Base-by-base conservation (phyloP, 2,888 invertebrate genomes). In the Blera fallax region DNA sequence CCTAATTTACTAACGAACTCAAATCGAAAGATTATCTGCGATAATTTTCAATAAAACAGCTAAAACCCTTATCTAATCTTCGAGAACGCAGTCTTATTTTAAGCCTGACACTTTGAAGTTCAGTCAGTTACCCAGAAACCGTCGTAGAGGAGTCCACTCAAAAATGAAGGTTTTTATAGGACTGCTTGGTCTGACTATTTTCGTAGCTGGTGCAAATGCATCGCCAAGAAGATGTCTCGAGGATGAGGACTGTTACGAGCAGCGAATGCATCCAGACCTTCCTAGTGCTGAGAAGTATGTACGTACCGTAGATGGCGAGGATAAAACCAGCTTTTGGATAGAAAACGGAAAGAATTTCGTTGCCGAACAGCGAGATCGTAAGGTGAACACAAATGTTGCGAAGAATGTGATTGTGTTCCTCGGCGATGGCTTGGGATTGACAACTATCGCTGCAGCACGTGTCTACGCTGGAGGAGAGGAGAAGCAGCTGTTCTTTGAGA, bases 381-480 rank as follows among this genome's bases (percentile, higher is more conserved):
- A 77, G 32, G 10, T 82, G 0, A 92, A 91, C 18, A 92, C 89
- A 0, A 93, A 93, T 37, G 92, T 92, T 87, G 96, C 96, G 0
- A 95, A 95, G 90, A 97, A 97, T 91, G 93, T 97, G 0, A 96
- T 97, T 72, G 90, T 97, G 76, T 97, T 97, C 89, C 92, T 98
- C n/a, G 97, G 97, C 0, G 98, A 98, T 89, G 98, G 97, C 0
- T 96, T 98, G 97, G 96, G 97, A 27, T 93, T 97, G 62, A 94
- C 97, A 0, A 97, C 97, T 0, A 91, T 97, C 14, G 95, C 96
- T 0, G 96, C 97, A 0, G 94, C 96, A 0, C 93, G 97, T 87
- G 95, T 95, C 0, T 95, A 95, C 88, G 92, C 95, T 10, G 97
- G 96, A 0, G 97, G 96, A 0, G 97, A 97, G 91, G 96, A 96